These are phyloP conservation scores for Seriola quinqueradiata DNA, from an alignment of 2,113 vertebrate genomes.

Conservation along the genomic window DNA sequence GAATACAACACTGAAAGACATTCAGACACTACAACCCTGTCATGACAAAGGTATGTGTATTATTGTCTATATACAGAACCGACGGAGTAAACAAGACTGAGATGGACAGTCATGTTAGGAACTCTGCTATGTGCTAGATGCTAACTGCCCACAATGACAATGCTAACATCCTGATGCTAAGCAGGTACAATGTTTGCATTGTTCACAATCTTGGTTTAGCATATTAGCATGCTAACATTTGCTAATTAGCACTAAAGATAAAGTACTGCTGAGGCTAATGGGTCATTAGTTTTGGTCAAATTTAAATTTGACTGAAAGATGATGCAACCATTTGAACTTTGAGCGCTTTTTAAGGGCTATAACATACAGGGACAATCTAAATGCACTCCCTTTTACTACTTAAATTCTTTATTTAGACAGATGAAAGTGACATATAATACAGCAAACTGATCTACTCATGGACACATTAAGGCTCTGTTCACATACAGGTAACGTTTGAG, in stretches of 20 bases:
- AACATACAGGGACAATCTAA: no score
- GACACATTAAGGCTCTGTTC: constrained; percentile 3
- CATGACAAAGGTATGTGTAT: constrained; percentile 68
- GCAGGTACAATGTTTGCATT: neutral
- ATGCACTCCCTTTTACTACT: no score
- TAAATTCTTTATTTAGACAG: no score
- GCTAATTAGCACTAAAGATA: neutral
- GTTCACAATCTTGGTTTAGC: no score
- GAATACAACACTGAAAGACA: constrained; percentile 66
- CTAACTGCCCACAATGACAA: neutral
- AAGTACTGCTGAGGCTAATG: neutral
- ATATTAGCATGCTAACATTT: neutral
- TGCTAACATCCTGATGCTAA: neutral
- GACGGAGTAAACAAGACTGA: neutral
- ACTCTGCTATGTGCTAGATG: neutral
- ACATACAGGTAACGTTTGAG: neutral
- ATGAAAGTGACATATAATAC: neutral
- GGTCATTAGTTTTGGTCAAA: neutral
- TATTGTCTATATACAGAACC: neutral
- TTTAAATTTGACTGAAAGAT: no score
- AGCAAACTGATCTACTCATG: neutral
- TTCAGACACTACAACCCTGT: constrained; percentile 36
- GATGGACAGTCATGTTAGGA: neutral
- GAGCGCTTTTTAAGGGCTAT: no score
- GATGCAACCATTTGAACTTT: no score